Evolutionary conservation across 1,140 invertebrate species (phyloP).

Genomic region (Drosophila persimilis): DNA sequence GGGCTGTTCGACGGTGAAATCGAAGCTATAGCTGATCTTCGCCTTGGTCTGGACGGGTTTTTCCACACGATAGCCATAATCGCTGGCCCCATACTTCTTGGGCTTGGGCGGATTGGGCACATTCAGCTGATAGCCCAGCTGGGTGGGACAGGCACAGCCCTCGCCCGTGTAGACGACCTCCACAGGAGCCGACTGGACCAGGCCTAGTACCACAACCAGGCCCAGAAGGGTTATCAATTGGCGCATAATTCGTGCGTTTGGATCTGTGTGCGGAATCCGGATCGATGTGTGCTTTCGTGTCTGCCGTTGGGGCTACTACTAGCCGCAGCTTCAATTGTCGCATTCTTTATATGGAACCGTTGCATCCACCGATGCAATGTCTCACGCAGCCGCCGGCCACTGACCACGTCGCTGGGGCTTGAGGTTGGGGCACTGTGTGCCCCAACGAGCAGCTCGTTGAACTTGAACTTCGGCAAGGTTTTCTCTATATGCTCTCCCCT

Average conservation of each 20-base stretch:
- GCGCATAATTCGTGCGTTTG: constrained; percentile 9
- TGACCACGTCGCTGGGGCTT: constrained; percentile 43
- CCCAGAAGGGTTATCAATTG: constrained; percentile 18
- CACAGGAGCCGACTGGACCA: constrained; percentile 34
- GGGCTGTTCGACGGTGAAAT: constrained; percentile 74
- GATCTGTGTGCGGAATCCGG: neutral
- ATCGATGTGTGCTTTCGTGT: constrained; percentile 49
- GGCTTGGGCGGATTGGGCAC: constrained; percentile 57
- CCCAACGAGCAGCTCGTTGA: constrained; percentile 22
- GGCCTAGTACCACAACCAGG: constrained; percentile 4
- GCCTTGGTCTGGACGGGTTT: constrained; percentile 69
- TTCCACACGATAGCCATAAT: constrained; percentile 75
- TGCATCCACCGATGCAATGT: constrained; percentile 46
- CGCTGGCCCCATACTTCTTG: constrained; percentile 38
- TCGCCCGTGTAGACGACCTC: constrained; percentile 74
- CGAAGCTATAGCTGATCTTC: constrained; percentile 76
- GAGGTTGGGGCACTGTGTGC: no score
- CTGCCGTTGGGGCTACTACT: constrained; percentile 60
- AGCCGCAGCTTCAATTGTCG: constrained; percentile 41
- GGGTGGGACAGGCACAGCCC: constrained; percentile 65
- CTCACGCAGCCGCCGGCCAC: constrained; percentile 51
- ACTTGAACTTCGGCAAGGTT: constrained; percentile 70
- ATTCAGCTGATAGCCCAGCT: constrained; percentile 71
- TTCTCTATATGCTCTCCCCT: constrained; percentile 21
- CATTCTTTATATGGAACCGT: constrained; percentile 68